Evolutionary conservation across 2,888 invertebrate species (phyloP), one percentile per base, ranked within the genome.

Genomic region (Argyresthia goedartella): DNA sequence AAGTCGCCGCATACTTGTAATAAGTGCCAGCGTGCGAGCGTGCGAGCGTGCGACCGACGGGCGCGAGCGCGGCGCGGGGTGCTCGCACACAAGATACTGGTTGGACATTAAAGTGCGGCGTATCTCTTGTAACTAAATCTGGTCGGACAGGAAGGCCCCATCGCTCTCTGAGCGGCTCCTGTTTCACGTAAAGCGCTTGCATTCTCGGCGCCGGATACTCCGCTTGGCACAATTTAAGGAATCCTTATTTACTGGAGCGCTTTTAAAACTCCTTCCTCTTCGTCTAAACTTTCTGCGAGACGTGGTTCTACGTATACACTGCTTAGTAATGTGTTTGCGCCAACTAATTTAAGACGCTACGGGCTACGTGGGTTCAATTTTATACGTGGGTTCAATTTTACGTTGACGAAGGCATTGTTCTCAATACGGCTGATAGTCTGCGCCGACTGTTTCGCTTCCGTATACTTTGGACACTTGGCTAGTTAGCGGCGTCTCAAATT

Each of bases 51-150:
- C 25, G 25, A 25, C 25, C 6, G 25, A 2, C 25, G 25, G 25
- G 25, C 25, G 3, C 25, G 25, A 25, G 25, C 25, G 25, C 25
- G 3, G 39, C 39, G 39, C 39, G 39, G n/a, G 3, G 39, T 9
- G 10, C 4, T 8, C n/a, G 39, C 10, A 39, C n/a, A 63, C 61
- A 64, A 64, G 61, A 67, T 62, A 53, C 65, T 65, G 67, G 69
- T 67, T 66, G 67, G 67, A 71, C 69, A 71, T 71, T 75, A 72
- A 66, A 73, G 67, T 67, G 63, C 65, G 69, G 61, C 63, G 69
- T 74, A 73, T 75, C 73, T 73, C 67, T 64, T 64, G 65, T 66
- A 70, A 75, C 66, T 76, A 76, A 74, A 77, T 76, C 73, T 73
- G 65, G 64, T 64, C 61, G 64, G 63, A 64, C 66, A 67, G 63